Evolutionary conservation across 2,888 invertebrate species (phyloP), one percentile per base, ranked within the genome.

Genomic region (Caenorhabditis sp.): DNA sequence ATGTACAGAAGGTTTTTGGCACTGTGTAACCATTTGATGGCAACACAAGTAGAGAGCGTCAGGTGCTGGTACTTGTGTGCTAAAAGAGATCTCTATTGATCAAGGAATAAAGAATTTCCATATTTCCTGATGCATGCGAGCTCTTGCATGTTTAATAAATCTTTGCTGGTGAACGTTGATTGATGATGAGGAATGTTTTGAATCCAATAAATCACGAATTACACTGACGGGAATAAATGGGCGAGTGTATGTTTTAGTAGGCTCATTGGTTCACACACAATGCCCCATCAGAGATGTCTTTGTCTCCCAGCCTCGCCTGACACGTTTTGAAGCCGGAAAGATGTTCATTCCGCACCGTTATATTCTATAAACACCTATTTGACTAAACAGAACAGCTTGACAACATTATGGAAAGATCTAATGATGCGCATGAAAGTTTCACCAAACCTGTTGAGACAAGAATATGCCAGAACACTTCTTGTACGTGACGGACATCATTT

Each of bases 361-460:
- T 71, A 59, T 53, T 22, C 53, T 46, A 50, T 55, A 61, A 62
- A 72, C 41, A 72, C 48, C 20, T 58, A 61, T 30, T 27, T 17
- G 56, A 22, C 50, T 13, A 7, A 37, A 24, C 22, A 24, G 32
- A 45, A 43, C 50, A 32, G 53, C 30, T 20, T 41, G 43, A 56
- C 48, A 55, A 58, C 41, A 72, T 41, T 62, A 62, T 56, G 61
- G 62, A 72, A 72, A 48, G 48, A 48, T 62, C 55, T 63, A 56
- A 62, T 50, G 48, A 50, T 62, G 62, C 50, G 58, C 39, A 52
- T 63, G 46, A 48, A 62, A 62, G 48, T 72, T 62, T 55, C 35
- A 58, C 48, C 48, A 65, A 72, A 63, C 65, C 72, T 72, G 62
- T 63, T 35, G 46, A 46, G 62, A 59, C 32, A 50, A 32, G 45